Percentiles rank a stretch among this genome's conserved stretches.
These are phyloP conservation scores for Pantherophis guttatus DNA, from an alignment of 2,113 vertebrate genomes.

Conservation along the genomic window DNA sequence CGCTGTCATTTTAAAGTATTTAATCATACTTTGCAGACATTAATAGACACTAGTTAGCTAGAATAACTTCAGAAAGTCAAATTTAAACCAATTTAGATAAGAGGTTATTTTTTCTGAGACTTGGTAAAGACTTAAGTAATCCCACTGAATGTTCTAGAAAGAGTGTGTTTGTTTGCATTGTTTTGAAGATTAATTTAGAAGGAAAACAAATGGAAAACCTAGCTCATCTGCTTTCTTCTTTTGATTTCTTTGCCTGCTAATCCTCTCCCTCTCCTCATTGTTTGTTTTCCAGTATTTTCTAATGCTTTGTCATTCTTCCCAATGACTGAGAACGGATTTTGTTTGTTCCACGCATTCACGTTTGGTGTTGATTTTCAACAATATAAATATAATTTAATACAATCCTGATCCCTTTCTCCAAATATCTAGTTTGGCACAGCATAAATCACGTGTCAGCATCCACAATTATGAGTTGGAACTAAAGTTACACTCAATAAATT, in stretches of 20 bases:
- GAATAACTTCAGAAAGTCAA: background rate
- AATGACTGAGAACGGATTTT: background rate
- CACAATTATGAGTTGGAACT: slow-evolving; percentile 48
- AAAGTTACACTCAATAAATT: slow-evolving; percentile 54
- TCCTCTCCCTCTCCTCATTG: background rate
- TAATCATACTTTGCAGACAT: background rate
- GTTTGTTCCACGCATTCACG: background rate
- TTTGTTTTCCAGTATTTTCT: background rate
- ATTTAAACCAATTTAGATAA: background rate
- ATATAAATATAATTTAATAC: slow-evolving; percentile 13
- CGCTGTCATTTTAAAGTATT: background rate
- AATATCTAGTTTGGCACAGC: slow-evolving; percentile 50
- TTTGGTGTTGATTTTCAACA: slow-evolving; percentile 19
- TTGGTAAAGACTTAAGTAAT: background rate
- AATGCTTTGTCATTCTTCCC: background rate
- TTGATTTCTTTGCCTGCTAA: background rate
- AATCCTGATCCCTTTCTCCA: slow-evolving; percentile 51
- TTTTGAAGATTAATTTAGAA: background rate
- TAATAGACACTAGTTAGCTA: background rate
- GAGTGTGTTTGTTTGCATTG: background rate
- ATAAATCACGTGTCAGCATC: slow-evolving; percentile 41
- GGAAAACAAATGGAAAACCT: background rate
- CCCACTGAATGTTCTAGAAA: background rate
- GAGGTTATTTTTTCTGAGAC: background rate
- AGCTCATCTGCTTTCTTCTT: background rate